Conservation (phyloP, 2,888 invertebrate species). For the Rhyacophila evoluta region DNA sequence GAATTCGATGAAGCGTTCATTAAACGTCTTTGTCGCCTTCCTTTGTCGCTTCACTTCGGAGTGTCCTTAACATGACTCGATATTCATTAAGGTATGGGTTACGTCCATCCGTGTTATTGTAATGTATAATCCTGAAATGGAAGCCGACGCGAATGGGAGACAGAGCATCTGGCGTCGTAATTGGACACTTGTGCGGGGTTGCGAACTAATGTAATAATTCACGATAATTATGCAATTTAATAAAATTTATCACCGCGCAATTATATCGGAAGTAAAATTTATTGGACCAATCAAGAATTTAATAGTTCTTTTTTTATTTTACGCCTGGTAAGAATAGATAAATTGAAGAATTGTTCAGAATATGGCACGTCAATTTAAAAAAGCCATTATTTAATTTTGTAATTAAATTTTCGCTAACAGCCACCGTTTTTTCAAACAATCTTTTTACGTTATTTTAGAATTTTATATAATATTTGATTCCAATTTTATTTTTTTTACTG, state of each 20-base stretch:
- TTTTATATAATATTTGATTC: too few relatives aligned
- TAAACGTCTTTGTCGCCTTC: too few relatives aligned
- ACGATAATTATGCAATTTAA: background rate
- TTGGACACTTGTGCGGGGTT: background rate
- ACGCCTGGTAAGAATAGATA: too few relatives aligned
- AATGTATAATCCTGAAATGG: background rate
- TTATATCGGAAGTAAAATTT: background rate
- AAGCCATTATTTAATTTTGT: background rate
- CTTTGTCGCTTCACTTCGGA: too few relatives aligned
- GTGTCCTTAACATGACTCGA: too few relatives aligned
- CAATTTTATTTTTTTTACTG: too few relatives aligned
- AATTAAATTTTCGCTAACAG: too few relatives aligned
- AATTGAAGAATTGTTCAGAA: background rate
- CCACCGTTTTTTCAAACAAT: too few relatives aligned
- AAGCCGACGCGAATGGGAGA: background rate
- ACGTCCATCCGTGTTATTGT: background rate
- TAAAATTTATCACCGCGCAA: background rate
- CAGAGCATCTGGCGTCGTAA: background rate
- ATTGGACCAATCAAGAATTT: background rate
- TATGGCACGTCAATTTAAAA: background rate
- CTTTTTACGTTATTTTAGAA: too few relatives aligned
- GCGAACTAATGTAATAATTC: background rate
- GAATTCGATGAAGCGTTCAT: too few relatives aligned
- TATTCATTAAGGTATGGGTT: background rate
- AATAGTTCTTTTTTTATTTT: background rate